A percentile compares a stretch with the other conserved stretches of the same genome.
Conservation (phyloP, 2,113 vertebrate species). For the Caracal caracal region DNA sequence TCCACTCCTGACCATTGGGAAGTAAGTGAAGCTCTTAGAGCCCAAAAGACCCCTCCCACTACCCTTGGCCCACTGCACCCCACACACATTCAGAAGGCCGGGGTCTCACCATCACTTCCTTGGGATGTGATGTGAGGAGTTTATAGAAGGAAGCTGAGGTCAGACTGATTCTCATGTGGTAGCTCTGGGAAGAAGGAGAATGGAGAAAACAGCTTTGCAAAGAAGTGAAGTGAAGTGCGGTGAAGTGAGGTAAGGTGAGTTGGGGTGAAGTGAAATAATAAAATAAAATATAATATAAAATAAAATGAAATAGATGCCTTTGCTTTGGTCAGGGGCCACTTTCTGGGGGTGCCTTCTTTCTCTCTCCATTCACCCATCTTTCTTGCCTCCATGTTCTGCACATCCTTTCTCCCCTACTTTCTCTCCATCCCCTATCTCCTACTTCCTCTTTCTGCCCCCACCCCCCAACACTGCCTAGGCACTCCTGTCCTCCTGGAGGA, state of each 20-base stretch:
- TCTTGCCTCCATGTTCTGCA: background rate
- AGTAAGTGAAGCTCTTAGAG: background rate
- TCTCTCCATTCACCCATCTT: background rate
- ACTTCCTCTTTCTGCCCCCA: background rate
- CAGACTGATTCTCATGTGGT: background rate
- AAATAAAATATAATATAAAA: background rate
- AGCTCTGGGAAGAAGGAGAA: background rate
- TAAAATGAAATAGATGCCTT: background rate
- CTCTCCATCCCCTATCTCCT: background rate
- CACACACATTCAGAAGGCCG: background rate
- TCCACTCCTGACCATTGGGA: background rate
- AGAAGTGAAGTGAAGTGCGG: background rate
- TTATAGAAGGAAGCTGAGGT: background rate
- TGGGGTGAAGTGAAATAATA: background rate
- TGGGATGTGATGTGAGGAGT: background rate
- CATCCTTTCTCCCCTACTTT: background rate
- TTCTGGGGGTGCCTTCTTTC: background rate
- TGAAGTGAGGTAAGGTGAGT: rapidly evolving
- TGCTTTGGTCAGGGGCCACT: background rate
- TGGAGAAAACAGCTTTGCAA: background rate
- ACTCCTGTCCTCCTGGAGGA: background rate
- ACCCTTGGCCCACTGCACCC: background rate
- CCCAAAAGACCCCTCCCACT: background rate
- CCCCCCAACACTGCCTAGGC: background rate
- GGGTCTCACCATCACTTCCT: background rate